Base-by-base conservation (phyloP, 2,113 vertebrate species). In the Pelusios castaneus region DNA sequence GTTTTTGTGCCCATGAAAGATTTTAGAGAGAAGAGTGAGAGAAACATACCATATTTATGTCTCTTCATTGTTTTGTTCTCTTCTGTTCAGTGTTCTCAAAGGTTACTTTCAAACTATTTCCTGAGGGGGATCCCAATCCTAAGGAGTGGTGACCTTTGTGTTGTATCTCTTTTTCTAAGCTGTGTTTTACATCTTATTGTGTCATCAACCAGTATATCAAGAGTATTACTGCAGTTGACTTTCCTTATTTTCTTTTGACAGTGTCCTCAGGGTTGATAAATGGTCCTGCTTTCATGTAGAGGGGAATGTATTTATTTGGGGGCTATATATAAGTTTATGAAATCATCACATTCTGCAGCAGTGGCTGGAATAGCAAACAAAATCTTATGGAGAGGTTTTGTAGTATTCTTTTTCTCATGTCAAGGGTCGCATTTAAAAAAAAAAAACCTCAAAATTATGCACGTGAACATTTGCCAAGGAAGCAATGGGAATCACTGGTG, bases 201-300 rank as follows among this genome's bases (percentile, higher is more conserved):
- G 87, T 96, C 96, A 96, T 97, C 94, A 96, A 55, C 63, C 80
- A 88, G 56, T 92, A 92, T 92, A 96, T 91, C 96, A 96, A 89
- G 25, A 95, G 70, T 88, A 95, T 96, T 96, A 95, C 78, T 91
- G 55, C 90, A 91, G 89, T 91, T 95, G 89, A 95, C 94, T 95
- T 97, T 90, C 56, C 87, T 96, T 96, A 97, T 97, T 98, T 98
- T 95, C 89, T 97, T 31, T 81, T 97, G 96, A 97, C 97, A 98
- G 10, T 96, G 93, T 97, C 97, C 97, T 93, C 92, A 47, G 93
- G 81, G 92, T 94, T 98, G 97, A 98, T 97, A 96, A 97, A 98
- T 97, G 82, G n/a, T 60, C 38, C 43, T 90, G 92, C 67, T 88
- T 96, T 96, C 56, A 47, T 89, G 77, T 92, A 79, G 85, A 96